Conservation (phyloP, 2,797 vertebrate genomes). For the Sebastes kiyomatsui region DNA sequence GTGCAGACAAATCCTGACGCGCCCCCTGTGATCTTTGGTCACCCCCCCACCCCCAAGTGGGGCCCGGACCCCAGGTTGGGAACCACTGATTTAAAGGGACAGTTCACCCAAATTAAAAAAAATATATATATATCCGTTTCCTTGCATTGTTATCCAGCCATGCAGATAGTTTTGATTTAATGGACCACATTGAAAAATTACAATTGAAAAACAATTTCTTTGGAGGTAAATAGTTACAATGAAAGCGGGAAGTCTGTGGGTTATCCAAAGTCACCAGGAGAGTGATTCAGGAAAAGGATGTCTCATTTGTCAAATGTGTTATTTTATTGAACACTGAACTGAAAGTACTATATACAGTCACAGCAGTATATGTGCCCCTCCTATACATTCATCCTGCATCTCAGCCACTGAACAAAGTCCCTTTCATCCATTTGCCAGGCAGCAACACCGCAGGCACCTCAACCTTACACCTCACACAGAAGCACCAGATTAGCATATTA, state of each 20-base stretch:
- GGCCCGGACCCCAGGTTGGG: too few relatives aligned
- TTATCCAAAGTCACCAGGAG: neutral
- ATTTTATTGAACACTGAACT: neutral
- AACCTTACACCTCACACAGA: conserved; percentile 22
- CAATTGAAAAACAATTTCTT: too few relatives aligned
- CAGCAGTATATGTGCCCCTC: neutral
- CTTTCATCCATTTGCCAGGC: conserved; percentile 16
- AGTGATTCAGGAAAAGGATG: neutral
- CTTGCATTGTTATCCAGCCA: too few relatives aligned
- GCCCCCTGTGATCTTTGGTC: too few relatives aligned
- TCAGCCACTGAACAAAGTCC: neutral
- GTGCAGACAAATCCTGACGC: too few relatives aligned
- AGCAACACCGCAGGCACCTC: conserved; percentile 13
- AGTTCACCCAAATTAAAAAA: too few relatives aligned
- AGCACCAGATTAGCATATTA: conserved; percentile 50
- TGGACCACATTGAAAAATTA: too few relatives aligned
- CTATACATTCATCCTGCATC: neutral
- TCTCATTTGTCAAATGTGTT: neutral
- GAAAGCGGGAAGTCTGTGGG: neutral
- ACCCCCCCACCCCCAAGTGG: too few relatives aligned
- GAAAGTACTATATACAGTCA: neutral
- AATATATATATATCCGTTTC: too few relatives aligned
- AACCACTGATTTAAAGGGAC: too few relatives aligned
- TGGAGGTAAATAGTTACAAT: too few relatives aligned
- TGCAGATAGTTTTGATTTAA: too few relatives aligned